These are phyloP conservation scores for Siderastrea siderea DNA, from an alignment of 92 coral and sea anemone species.

Conservation along the genomic window DNA sequence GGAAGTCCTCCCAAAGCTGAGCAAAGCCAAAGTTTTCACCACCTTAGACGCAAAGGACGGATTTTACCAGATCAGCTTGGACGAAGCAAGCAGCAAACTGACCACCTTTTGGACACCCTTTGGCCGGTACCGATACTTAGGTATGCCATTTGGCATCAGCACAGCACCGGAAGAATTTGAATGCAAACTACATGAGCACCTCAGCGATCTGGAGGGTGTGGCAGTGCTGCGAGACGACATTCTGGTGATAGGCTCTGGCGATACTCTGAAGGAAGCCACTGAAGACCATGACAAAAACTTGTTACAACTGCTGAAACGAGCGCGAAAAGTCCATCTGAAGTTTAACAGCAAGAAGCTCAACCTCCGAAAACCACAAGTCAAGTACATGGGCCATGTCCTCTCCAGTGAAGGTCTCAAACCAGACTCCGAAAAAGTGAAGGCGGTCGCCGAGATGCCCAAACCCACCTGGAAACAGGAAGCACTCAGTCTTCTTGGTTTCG, in stretches of 20 bases:
- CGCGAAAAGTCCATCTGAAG: slow-evolving; percentile 54
- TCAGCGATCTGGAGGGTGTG: slow-evolving; percentile 63
- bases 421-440: slow-evolving; percentile 37
- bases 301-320: slow-evolving; percentile 38
- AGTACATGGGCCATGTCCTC: slow-evolving; percentile 60
- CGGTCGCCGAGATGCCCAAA: slow-evolving; percentile 37
- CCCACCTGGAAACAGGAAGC: slow-evolving; percentile 43
- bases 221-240: slow-evolving; percentile 50
- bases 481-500: slow-evolving; percentile 46
- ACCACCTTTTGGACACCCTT: slow-evolving; percentile 47
- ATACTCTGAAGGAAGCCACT: slow-evolving; percentile 62
- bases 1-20: too few species aligned
- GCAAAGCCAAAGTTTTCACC: too few species aligned
- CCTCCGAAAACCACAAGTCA: slow-evolving; percentile 45
- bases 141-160: slow-evolving; percentile 53
- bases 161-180: slow-evolving; percentile 61
- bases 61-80: not conserved
- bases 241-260: slow-evolving; percentile 63
- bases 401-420: slow-evolving; percentile 38
- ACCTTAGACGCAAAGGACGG: not conserved
- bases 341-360: slow-evolving; percentile 74
- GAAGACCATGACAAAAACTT: slow-evolving; percentile 63
- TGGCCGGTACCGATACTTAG: slow-evolving; percentile 35
- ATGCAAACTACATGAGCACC: slow-evolving; percentile 64
- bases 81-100: slow-evolving; percentile 24